A percentile compares a stretch with the other conserved stretches of the same genome.
Conservation (phyloP, 2,888 invertebrate genomes). For the Drosophila fulvimacula region DNA sequence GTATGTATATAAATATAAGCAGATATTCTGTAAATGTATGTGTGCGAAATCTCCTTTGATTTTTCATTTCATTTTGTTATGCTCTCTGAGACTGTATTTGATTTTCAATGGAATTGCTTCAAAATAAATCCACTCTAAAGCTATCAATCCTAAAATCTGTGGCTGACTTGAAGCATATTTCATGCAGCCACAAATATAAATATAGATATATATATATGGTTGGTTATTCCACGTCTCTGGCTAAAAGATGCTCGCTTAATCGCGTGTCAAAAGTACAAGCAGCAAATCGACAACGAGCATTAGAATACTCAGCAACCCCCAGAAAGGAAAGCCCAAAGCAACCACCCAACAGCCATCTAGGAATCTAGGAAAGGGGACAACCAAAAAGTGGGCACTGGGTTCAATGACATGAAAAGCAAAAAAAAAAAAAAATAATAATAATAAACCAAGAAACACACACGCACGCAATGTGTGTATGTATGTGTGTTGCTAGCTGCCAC, state of each 20-base stretch:
- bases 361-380: conserved; percentile 10
- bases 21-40: neutral
- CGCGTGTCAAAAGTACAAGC: conserved; percentile 33
- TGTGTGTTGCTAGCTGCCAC: conserved; percentile 15
- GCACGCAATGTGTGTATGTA: neutral
- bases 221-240: neutral
- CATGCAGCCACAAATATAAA: conserved; percentile 19
- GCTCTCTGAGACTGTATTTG: neutral
- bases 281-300: conserved; percentile 23
- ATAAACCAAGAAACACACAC: no score
- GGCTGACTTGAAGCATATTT: conserved; percentile 1
- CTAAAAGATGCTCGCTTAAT: conserved; percentile 25
- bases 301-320: conserved; percentile 26
- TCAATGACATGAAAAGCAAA: conserved; percentile 54
- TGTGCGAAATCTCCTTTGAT: neutral
- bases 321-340: conserved; percentile 8
- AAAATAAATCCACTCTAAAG: conserved; percentile 5
- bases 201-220: conserved; percentile 1
- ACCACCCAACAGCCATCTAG: conserved; percentile 19
- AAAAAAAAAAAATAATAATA: conserved; percentile 13
- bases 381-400: conserved; percentile 41
- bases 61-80: neutral
- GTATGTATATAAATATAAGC: neutral
- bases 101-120: neutral
- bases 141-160: conserved; percentile 12